Conservation (phyloP, 2,113 vertebrate species). For the Perca schrenkii region DNA sequence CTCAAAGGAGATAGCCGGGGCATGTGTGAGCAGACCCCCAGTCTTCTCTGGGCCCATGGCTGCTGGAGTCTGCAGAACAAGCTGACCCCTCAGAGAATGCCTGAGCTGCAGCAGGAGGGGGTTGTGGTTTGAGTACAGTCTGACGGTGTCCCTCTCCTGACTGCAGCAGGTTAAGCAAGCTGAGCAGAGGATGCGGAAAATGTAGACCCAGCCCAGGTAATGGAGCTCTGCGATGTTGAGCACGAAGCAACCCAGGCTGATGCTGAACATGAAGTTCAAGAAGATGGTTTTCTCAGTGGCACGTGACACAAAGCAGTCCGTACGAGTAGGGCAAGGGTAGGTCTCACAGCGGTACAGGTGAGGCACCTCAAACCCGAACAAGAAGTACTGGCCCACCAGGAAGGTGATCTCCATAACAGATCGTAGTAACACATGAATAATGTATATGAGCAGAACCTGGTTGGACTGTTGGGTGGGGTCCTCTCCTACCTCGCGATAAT, state of each 20-base stretch:
- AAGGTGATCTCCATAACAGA: constrained; percentile 76
- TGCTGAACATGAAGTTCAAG: constrained; percentile 80
- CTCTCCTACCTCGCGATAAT: constrained; percentile 55
- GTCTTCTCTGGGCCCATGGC: constrained; percentile 48
- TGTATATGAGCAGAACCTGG: constrained; percentile 74
- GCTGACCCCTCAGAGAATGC: constrained; percentile 73
- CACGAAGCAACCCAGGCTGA: constrained; percentile 77
- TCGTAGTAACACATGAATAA: constrained; percentile 69
- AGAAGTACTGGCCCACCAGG: constrained; percentile 73
- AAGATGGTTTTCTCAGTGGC: constrained; percentile 81
- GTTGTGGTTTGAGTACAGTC: constrained; percentile 55
- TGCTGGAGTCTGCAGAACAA: constrained; percentile 69
- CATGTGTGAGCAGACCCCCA: constrained; percentile 41
- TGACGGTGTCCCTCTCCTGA: constrained; percentile 46
- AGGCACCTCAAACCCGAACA: constrained; percentile 79
- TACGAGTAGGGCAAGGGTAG: constrained; percentile 74
- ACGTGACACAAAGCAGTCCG: constrained; percentile 78
- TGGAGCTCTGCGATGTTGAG: constrained; percentile 77
- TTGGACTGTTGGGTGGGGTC: constrained; percentile 69
- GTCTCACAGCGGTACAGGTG: constrained; percentile 74
- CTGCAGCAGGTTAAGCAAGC: constrained; percentile 73
- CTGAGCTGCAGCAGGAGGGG: constrained; percentile 75
- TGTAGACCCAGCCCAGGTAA: constrained; percentile 79
- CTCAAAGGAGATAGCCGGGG: constrained; percentile 70
- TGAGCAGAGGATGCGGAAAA: constrained; percentile 71